Evolutionary conservation across 1,140 invertebrate species (phyloP), one percentile per base, ranked within the genome.

Genomic region (Battus philenor): DNA sequence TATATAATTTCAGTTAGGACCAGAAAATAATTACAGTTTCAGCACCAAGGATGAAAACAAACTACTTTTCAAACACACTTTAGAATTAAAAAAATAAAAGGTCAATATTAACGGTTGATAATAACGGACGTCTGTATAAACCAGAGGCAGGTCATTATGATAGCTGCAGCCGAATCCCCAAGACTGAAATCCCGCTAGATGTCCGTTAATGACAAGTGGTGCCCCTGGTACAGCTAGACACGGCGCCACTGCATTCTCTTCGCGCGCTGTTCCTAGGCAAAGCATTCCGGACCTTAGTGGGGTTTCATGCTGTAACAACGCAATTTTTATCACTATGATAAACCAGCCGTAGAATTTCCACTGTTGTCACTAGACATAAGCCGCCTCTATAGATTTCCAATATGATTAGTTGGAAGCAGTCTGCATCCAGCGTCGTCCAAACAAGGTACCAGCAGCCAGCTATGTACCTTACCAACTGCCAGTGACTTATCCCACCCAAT

Each of bases 141-240:
- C 24, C 0, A 84, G 57, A 0, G 79, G 79, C 4, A 79, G 48
- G 16, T 79, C 77, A 17, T 68, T 38, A 0, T 27, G 30, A 31
- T 70, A 81, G 1, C 77, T 69, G 46, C 79, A 81, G 6, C 79
- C 77, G 24, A 70, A 74, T 1, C 79, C 79, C 75, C 75, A 81
- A 1, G 79, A 83, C 33, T 54, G 60, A 0, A 83, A 15, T 0
- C 60, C 79, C 1, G 44, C 44, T 1, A 84, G 51, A 7, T 49
- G 44, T 0, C 52, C 71, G 0, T 39, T n/a, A 0, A 70, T 44
- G 2, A 74, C 72, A 0, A 78, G 57, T 0, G 75, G 71, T 0
- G 80, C 77, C 0, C 79, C 80, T 0, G 80, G 77, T 0, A 73
- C 74, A 0, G 59, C 80, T 13, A 79, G 17, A 38, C 80, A 84